Conservation (phyloP, 1,140 invertebrate genomes). For the Zaprionus vittiger region DNA sequence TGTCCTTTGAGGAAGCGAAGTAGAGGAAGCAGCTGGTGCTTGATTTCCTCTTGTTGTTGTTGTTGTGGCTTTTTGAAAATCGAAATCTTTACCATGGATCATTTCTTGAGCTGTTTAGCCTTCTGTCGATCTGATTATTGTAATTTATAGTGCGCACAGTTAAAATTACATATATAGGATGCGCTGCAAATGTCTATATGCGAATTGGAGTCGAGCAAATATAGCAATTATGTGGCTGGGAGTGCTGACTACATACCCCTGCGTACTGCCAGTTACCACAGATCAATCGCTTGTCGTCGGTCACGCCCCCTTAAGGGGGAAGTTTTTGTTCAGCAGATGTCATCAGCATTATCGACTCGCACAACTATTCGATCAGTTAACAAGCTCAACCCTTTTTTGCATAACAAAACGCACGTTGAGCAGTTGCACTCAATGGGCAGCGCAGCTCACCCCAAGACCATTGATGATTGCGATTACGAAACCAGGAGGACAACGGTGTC, state of each 20-base stretch:
- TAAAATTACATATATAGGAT: too few species aligned
- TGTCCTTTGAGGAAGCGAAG: constrained; percentile 7
- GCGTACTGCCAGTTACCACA: not conserved
- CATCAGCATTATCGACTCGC: constrained; percentile 14
- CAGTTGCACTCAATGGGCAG: constrained; percentile 8
- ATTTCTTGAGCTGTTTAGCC: constrained; percentile 24
- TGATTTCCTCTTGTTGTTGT: not conserved
- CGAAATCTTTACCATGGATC: constrained; percentile 39
- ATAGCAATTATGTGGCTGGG: not conserved
- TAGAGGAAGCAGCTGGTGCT: constrained; percentile 72
- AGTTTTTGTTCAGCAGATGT: constrained; percentile 27
- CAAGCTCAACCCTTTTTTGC: constrained; percentile 31
- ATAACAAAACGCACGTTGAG: constrained; percentile 19
- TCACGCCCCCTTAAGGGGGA: too few species aligned
- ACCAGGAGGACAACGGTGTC: not conserved
- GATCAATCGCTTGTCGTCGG: constrained; percentile 1
- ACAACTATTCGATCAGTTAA: constrained; percentile 32
- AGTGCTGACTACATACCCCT: not conserved
- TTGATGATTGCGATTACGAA: constrained; percentile 49
- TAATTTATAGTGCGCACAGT: not conserved
- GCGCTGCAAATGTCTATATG: not conserved
- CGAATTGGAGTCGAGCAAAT: not conserved
- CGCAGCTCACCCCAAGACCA: constrained; percentile 20
- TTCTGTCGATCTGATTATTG: constrained; percentile 20
- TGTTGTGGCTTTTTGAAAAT: constrained; percentile 22